Conservation (phyloP, 2,113 vertebrate species). For the Gobio gobio region DNA sequence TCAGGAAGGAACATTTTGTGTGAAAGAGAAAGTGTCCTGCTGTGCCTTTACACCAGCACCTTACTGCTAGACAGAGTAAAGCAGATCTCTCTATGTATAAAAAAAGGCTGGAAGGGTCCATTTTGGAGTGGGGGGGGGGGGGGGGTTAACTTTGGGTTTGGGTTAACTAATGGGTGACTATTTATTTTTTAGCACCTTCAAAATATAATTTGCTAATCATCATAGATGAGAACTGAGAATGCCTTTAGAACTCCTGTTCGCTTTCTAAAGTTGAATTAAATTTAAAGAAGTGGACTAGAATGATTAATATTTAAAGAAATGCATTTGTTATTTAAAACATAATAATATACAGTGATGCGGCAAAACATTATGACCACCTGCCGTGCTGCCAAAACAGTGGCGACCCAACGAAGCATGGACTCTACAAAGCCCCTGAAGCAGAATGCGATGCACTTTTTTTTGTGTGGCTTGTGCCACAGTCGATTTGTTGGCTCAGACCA, state of each 20-base stretch:
- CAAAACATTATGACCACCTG: too few relatives aligned
- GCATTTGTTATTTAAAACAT: too few relatives aligned
- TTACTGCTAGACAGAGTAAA: neutral
- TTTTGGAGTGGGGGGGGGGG: neutral
- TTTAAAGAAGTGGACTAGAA: neutral
- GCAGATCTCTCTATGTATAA: neutral
- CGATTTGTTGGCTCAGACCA: too few relatives aligned
- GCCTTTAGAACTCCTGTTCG: neutral
- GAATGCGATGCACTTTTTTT: too few relatives aligned
- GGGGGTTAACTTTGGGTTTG: neutral
- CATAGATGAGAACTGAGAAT: neutral
- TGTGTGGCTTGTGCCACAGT: too few relatives aligned
- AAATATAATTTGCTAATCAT: neutral
- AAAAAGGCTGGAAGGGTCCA: neutral
- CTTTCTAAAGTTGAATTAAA: neutral
- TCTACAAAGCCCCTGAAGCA: too few relatives aligned
- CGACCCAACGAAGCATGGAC: too few relatives aligned
- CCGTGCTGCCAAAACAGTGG: too few relatives aligned
- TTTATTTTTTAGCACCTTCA: neutral
- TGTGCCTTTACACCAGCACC: slow-evolving; percentile 29
- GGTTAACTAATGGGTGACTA: neutral
- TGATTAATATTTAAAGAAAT: neutral
- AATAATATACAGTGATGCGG: too few relatives aligned
- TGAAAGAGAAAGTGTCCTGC: slow-evolving; percentile 49
- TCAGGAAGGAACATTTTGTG: slow-evolving; percentile 31